phyloP scores from a whole-genome alignment of 2,888 invertebrate species.

The Eupithecia vulgata region DNA sequence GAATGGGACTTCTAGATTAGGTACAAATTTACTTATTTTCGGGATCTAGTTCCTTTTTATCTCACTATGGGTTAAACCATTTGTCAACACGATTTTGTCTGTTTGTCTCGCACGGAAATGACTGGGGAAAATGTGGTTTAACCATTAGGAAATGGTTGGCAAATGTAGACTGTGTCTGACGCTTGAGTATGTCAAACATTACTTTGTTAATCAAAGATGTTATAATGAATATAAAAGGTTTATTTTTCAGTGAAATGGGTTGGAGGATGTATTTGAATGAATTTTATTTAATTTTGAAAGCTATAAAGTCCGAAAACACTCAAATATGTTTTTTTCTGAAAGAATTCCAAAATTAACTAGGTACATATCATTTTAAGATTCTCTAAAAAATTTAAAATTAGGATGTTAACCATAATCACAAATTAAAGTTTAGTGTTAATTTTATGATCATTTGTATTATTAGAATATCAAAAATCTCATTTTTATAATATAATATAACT shows the following conservation, averaged over 20 bases:
- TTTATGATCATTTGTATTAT: too few relatives aligned
- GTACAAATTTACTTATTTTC: slow-evolving; percentile 17
- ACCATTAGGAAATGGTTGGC: background rate
- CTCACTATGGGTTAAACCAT: background rate
- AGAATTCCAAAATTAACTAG: background rate
- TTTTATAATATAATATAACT: too few relatives aligned
- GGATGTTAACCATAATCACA: too few relatives aligned
- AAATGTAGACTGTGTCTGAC: background rate
- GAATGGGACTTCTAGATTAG: slow-evolving; percentile 86
- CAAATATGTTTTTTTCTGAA: background rate
- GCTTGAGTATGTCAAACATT: too few relatives aligned
- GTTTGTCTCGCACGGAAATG: background rate
- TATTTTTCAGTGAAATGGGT: background rate
- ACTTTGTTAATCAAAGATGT: background rate
- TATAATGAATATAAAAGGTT: too few relatives aligned
- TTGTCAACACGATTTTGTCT: background rate
- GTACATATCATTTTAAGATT: background rate
- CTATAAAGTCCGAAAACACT: background rate
- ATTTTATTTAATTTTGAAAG: background rate
- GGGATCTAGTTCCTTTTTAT: slow-evolving; percentile 1
- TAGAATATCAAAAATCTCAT: too few relatives aligned
- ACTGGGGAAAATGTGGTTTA: background rate
- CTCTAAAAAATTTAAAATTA: background rate
- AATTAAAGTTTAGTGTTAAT: too few relatives aligned
- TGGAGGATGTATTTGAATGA: background rate